Evolutionary conservation across 1,140 invertebrate species (phyloP), one percentile per base, ranked within the genome.

Genomic region (Calliopsis andreniformis): DNA sequence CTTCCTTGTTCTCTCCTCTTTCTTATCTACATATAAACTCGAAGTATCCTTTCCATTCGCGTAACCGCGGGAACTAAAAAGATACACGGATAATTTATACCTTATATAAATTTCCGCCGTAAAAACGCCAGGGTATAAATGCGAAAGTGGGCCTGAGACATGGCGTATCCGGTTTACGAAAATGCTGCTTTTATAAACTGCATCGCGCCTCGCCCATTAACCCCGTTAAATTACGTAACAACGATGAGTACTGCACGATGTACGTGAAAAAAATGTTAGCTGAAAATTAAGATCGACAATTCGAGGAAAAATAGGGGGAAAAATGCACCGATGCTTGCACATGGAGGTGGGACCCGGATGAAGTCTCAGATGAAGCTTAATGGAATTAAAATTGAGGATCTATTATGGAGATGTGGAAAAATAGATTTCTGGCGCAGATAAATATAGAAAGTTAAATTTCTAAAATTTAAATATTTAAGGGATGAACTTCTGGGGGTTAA

Each of bases 1-100:
- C 70, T 84, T 79, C 58, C 71, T 58, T 84, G 82, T 84, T 66
- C 63, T 66, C 63, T 47, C 62, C 30, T 72, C 43, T 64, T 56
- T 68, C 67, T 83, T 76, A 80, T 72, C 64, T 69, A 66, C 63
- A 64, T 78, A 55, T 79, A 72, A 72, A 72, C 39, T 23, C 42
- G 7, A 59, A 64, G 55, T 63, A 72, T 78, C 68, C 61, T 69
- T 83, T 66, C 63, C 62, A 58, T 63, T 76, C 32, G 59, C 43
- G 66, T 69, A 76, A 63, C 69, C 28, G 49, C 10, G 18, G 20
- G 42, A 59, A 79, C 53, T 20, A 58, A 35, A 45, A 66, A 55
- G 23, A 25, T 79, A 69, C 47, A 62, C 42, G 49, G 43, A 76
- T 79, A 79, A 83, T 84, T 84, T 73, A 79, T 82, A 71, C 71